Evolutionary conservation across 1,140 invertebrate genomes (phyloP), one percentile per base, ranked within the genome.

Genomic region (Lasioglossum baleicum): DNA sequence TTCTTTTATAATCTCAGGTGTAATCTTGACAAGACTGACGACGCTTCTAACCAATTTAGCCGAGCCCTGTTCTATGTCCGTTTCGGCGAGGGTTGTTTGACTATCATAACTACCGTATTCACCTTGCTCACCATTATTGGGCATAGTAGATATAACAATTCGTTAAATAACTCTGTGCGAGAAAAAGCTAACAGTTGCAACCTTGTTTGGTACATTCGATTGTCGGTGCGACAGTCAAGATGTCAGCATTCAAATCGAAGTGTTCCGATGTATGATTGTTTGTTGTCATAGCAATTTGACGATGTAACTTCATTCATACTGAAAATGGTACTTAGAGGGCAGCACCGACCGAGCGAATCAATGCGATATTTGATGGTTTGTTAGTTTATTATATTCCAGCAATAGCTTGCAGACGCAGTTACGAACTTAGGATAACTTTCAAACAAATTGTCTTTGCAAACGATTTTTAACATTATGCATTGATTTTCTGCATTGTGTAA

Each of bases 1-100:
- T 67, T 92, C 82, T 66, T 92, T 92, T 60, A 94, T 82, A 40
- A 89, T 88, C 56, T 91, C 85, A 11, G 81, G 17, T 3, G 91
- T 93, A 68, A 93, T 85, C 65, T 80, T 48, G 88, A 89, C n/a
- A 15, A 13, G 0, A 53, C 22, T 17, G 13, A 26, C 3, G 0
- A 4, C n/a, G 7, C 22, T 17, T 40, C 26, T 22, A 10, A 17
- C 17, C 22, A 15, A 31, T 15, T 15, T 26, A 7, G 20, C 31
- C 1, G 11, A 40, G 2, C 2, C 26, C 0, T 22, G 15, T 3
- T 76, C 66, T 2, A 26, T 17, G 40, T 68, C n/a, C 10, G 20
- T 13, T 4, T 70, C 70, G 2, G 48, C 2, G 6, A 58, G 15
- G 2, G 75, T 73, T n/a, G 64, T 48, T 61, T 0, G 11, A 64